Evolutionary conservation across 1,140 invertebrate genomes (phyloP).

Genomic region (Aphelenchoides fujianensis): DNA sequence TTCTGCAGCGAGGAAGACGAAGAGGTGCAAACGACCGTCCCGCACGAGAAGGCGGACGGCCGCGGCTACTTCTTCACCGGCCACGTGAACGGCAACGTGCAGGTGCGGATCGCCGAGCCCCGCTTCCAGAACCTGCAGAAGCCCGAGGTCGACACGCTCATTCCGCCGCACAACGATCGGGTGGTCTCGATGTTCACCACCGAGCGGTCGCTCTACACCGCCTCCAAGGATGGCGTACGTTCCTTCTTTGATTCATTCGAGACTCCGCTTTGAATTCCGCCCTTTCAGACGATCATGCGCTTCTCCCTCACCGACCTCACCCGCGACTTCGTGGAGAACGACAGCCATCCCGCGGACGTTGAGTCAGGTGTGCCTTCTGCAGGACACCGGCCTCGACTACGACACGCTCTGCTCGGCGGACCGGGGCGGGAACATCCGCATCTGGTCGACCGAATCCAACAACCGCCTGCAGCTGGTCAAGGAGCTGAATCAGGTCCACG

Average conservation of each 20-base stretch:
- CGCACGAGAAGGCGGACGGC: background rate
- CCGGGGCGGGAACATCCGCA: background rate
- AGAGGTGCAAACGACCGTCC: background rate
- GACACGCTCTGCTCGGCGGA: constrained; percentile 8
- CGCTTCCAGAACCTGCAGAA: background rate
- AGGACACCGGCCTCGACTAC: background rate
- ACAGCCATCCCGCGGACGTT: background rate
- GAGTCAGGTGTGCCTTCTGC: constrained; percentile 1
- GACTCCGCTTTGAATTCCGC: background rate
- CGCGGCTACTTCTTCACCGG: background rate
- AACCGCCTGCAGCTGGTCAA: background rate
- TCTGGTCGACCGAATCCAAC: constrained; percentile 13
- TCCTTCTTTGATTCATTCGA: background rate
- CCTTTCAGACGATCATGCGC: constrained; percentile 6
- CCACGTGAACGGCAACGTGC: constrained; percentile 4
- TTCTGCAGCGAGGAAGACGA: constrained; percentile 5
- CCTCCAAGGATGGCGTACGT: constrained; percentile 16
- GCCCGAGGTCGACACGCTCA: background rate
- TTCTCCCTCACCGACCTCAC: constrained; percentile 16
- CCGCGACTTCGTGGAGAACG: constrained; percentile 13
- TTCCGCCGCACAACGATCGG: background rate
- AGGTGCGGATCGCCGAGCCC: background rate
- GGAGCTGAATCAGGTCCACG: background rate
- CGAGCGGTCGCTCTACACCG: constrained; percentile 2
- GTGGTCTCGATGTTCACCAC: constrained; percentile 4